Conservation (phyloP, 2,888 invertebrate species). For the Synergus laeviventris region DNA sequence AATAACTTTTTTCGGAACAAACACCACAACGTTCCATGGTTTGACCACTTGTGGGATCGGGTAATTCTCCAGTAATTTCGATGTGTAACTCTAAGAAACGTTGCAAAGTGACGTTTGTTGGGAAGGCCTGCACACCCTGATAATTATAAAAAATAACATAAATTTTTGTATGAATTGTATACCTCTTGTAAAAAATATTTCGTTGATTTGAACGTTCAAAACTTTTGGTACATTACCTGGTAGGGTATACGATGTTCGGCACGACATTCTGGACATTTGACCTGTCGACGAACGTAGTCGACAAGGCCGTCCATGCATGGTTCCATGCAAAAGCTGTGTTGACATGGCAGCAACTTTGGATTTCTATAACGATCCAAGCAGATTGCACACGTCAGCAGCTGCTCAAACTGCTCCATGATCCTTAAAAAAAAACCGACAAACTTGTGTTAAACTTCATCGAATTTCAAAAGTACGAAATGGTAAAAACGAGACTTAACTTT, state of each 20-base stretch:
- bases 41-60: constrained; percentile 93
- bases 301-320: constrained; percentile 98
- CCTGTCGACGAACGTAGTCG: constrained; percentile 95
- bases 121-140: constrained; percentile 87
- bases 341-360: constrained; percentile 99
- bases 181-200: no score
- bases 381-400: constrained; percentile 98
- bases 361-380: constrained; percentile 97
- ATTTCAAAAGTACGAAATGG: neutral
- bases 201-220: no score
- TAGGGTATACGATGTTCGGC: constrained; percentile 97
- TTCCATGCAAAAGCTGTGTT: constrained; percentile 99
- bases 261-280: constrained; percentile 98
- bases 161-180: no score
- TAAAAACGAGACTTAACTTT: neutral
- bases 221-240: no score
- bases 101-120: constrained; percentile 96
- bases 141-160: constrained; percentile 33
- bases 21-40: constrained; percentile 96
- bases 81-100: constrained; percentile 96
- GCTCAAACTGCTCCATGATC: constrained; percentile 95
- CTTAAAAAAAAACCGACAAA: constrained; percentile 5
- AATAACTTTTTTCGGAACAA: constrained; percentile 94
- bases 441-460: neutral
- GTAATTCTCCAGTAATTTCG: constrained; percentile 93